These are phyloP conservation scores for Drosophila rufa DNA, from an alignment of 1,140 invertebrate species.

Conservation along the genomic window DNA sequence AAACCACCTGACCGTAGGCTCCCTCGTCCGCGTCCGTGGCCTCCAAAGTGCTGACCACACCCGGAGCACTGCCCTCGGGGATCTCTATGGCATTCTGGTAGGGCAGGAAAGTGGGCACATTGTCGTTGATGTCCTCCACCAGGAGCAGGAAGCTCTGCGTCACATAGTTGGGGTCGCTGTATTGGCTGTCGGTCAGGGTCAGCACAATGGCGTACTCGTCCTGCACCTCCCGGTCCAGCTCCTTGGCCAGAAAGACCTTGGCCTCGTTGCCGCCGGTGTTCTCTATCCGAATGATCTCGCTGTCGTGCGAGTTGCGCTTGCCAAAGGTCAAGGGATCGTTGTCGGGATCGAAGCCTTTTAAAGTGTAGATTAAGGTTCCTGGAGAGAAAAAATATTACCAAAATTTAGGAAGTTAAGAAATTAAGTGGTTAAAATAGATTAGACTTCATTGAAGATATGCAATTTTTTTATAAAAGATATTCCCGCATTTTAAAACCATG, in stretches of 20 bases:
- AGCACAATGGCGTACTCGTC: conserved; percentile 95
- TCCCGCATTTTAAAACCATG: neutral
- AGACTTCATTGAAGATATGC: too few species aligned
- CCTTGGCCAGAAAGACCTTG: conserved; percentile 94
- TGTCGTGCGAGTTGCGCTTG: conserved; percentile 91
- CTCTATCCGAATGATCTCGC: conserved; percentile 94
- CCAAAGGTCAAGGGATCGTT: conserved; percentile 94
- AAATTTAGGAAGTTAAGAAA: neutral
- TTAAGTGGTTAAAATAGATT: too few species aligned
- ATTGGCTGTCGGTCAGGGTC: conserved; percentile 94
- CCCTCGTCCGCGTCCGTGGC: conserved; percentile 96
- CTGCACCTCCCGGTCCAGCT: conserved; percentile 94
- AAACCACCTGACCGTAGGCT: conserved; percentile 94
- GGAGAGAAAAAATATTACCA: neutral
- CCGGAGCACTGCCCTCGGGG: conserved; percentile 91
- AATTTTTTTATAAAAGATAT: neutral
- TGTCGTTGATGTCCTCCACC: conserved; percentile 97
- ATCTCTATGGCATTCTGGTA: conserved; percentile 93
- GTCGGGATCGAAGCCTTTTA: conserved; percentile 93
- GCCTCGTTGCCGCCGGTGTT: conserved; percentile 92
- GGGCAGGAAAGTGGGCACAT: conserved; percentile 94
- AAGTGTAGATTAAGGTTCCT: conserved; percentile 93
- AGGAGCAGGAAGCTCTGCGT: conserved; percentile 95
- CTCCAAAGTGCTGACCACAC: conserved; percentile 92
- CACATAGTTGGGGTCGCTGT: conserved; percentile 95